Base-by-base conservation (phyloP, 2,888 invertebrate species). In the Craniophora ligustri region DNA sequence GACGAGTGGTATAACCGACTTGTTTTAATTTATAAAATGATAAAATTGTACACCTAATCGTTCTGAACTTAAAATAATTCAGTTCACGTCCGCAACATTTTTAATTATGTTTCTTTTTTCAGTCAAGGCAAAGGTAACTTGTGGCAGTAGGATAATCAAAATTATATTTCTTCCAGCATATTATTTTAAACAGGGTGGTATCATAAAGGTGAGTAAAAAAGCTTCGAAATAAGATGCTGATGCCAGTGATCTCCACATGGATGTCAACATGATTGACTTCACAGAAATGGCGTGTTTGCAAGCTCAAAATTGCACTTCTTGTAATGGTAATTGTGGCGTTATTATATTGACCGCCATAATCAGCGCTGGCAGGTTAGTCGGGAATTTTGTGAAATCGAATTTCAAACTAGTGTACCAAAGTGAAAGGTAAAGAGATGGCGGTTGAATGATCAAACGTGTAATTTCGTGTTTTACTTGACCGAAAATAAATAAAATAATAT, bases 221-320 rank as follows among this genome's bases (percentile, higher is more conserved):
- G 28, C 32, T 7, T 31, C 23, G 30, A 51, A 47, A 46, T 44
- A 10, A 34, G 28, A 13, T 34, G 31, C 23, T 26, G 28, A 13
- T 34, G 31, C 23, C 30, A 23, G 46, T 51, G 57, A 47, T 64
- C 50, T 58, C 65, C 55, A 50, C 50, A 46, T 49, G 59, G 67
- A 76, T 76, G 81, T 79, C 81, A 80, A 70, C 77, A 50, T 69
- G 59, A 72, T 77, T 71, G 75, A 53, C 51, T 84, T 82, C 84
- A 60, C 54, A 58, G 84, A 82, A 82, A 63, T 78, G 49, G 82
- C 83, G 81, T 84, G 83, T 65, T n/a, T 68, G 76, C 57, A 70
- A 67, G 59, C 61, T 60, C 69, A 51, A 77, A 81, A 79, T 80
- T 79, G 70, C 71, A 67, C 57, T 67, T 67, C 62, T 41, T 45